These are phyloP conservation scores for Thereva unica DNA, from an alignment of 2,888 invertebrate genomes.

Conservation along the genomic window DNA sequence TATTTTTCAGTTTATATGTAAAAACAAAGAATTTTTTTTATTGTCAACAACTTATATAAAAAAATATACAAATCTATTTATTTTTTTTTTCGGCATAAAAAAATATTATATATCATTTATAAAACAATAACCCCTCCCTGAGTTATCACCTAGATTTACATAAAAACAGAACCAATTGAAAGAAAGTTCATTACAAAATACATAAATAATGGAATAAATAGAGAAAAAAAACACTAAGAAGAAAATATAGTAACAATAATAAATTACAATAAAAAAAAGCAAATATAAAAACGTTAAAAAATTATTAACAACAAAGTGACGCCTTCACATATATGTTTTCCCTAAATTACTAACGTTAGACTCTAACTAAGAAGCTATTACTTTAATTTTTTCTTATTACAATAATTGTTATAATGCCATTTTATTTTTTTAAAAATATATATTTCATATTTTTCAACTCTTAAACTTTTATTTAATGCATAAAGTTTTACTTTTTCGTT, in stretches of 20 bases:
- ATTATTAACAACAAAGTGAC: too few relatives aligned
- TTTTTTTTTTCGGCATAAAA: conserved; percentile 6
- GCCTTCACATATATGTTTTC: too few relatives aligned
- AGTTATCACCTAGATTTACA: conserved; percentile 32
- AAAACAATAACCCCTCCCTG: conserved; percentile 35
- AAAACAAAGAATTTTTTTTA: too few relatives aligned
- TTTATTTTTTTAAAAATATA: too few relatives aligned
- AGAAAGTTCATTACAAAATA: conserved; percentile 10
- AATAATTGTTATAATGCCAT: too few relatives aligned
- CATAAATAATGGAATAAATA: conserved; percentile 29
- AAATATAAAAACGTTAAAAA: conserved; percentile 4
- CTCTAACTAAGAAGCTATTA: too few relatives aligned
- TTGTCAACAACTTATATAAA: conserved; percentile 22
- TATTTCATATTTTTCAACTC: too few relatives aligned
- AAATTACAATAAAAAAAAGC: conserved; percentile 24
- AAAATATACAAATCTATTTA: conserved; percentile 10
- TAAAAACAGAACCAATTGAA: conserved; percentile 17
- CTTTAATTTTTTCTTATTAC: too few relatives aligned
- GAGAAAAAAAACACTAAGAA: conserved; percentile 10
- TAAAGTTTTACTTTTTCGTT: too few relatives aligned
- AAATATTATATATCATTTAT: conserved; percentile 25
- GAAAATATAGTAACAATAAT: conserved; percentile 11
- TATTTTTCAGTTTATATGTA: too few relatives aligned
- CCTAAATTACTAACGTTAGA: too few relatives aligned
- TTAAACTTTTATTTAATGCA: too few relatives aligned